Conservation (phyloP, 2,113 vertebrate genomes). For the Esox niger region DNA sequence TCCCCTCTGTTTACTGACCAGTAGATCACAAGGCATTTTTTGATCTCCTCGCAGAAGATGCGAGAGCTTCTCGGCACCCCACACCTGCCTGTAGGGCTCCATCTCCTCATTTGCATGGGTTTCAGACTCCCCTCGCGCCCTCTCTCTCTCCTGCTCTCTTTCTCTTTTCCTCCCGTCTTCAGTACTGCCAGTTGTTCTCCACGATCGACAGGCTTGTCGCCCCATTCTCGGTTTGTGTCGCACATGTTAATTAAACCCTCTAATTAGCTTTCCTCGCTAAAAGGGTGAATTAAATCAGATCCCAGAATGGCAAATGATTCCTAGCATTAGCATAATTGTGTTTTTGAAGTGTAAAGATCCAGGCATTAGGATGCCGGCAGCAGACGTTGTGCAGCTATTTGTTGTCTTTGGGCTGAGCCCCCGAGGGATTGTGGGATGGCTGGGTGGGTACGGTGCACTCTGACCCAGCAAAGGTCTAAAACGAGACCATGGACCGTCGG, state of each 20-base stretch:
- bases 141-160: slow-evolving; percentile 2
- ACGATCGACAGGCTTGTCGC: slow-evolving; percentile 67
- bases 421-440: slow-evolving; percentile 48
- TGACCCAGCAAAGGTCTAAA: slow-evolving; percentile 57
- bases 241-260: slow-evolving; percentile 76
- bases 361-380: slow-evolving; percentile 61
- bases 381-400: slow-evolving; percentile 65
- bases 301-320: slow-evolving; percentile 70
- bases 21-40: slow-evolving; percentile 23
- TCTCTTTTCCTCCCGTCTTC: slow-evolving; percentile 3
- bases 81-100: slow-evolving; percentile 49
- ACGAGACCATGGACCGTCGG: too few relatives aligned
- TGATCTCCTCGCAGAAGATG: slow-evolving; percentile 25
- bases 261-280: slow-evolving; percentile 74
- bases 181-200: neutral
- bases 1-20: slow-evolving; percentile 54
- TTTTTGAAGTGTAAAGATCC: slow-evolving; percentile 74
- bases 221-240: slow-evolving; percentile 66
- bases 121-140: slow-evolving; percentile 58
- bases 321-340: slow-evolving; percentile 74
- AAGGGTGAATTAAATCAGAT: slow-evolving; percentile 75
- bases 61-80: slow-evolving; percentile 29
- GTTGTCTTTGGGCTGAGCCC: slow-evolving; percentile 58
- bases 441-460: slow-evolving; percentile 40
- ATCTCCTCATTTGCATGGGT: slow-evolving; percentile 68